Base-by-base conservation (phyloP, 2,113 vertebrate genomes). In the Alouatta palliata region DNA sequence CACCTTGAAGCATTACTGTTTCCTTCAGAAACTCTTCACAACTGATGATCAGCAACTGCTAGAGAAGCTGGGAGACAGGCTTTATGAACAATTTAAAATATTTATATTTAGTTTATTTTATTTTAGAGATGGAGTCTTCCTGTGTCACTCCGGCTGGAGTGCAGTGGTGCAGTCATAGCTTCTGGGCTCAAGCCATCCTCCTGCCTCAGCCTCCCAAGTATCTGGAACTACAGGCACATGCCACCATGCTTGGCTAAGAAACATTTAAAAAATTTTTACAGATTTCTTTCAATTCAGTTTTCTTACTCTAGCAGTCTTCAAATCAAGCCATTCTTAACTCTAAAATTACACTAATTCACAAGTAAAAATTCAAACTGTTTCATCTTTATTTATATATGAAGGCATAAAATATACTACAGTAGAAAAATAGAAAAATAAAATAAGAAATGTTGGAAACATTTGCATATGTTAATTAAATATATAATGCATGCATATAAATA, bases 321-420 rank as follows among this genome's bases (percentile, higher is more conserved):
- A 30, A 71, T 1, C 35, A 77, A 86, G 17, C 37, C 80, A 11
- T 96, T 94, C 76, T 77, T 68, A 37, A 91, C 76, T 86, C 93
- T 94, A 88, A 90, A 80, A 86, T 64, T 79, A 47, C 32, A 54
- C 87, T 80, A 43, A 88, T 96, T 82, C 71, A 45, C 45, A 68
- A 73, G 32, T 73, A 49, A 84, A 96, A 81, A 84, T 87, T 93
- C 81, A n/a, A 49, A 68, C 40, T 37, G 37, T 77, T 82, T 71
- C 16, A 21, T 88, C 40, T 88, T 93, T 71, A 30, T 49, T 64
- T 94, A 90, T 9, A 68, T 77, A 54, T 32, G 61, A 66, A 85
- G 70, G 45, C 80, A 76, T 90, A 77, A 68, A 90, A 68, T 64
- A 47, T 17, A 68, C 40, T 32, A 37, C 71, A 66, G 54, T 43